Evolutionary conservation across 2,113 vertebrate species (phyloP), one percentile per base, ranked within the genome.

Genomic region (Octodon degus): DNA sequence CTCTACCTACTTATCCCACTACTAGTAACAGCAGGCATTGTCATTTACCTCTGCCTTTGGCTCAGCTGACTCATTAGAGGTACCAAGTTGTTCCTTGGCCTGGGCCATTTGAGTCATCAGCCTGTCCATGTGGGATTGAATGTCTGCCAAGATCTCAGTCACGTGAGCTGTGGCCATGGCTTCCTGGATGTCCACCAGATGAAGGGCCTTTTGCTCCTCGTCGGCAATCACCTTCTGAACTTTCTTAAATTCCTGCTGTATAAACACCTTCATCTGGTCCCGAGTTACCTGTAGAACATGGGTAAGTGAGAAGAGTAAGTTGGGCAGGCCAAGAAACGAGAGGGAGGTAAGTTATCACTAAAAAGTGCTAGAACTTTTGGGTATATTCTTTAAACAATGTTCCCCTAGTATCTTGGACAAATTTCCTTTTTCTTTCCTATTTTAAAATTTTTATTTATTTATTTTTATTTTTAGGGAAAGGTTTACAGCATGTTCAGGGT

Each of bases 41-140:
- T 94, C 76, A 76, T 93, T 96, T 98, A 98, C 97, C 94, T 98
- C 97, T 7, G 98, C 92, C 90, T 98, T 98, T 67, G 98, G 96
- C 93, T 98, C 97, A 97, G 98, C 98, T 14, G 98, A 97, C 79
- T 99, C 98, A 94, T 98, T 99, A 96, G 99, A 98, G 96, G 98
- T 98, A 90, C 98, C 98, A 63, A 97, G 98, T 97, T 99, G 98
- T 92, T 98, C 98, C 89, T 98, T 99, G 97, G 99, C 99, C 98
- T 98, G 98, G 95, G 98, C 98, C 99, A 99, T 99, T 95, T 99
- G 99, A 83, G 99, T 99, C 97, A 99, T 99, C 90, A 99, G 96
- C 34, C 98, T 98, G 97, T 98, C 98, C 2, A 99, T 98, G 88
- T 99, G 97, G 14, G 98, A 97, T 0, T 86, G 97, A 95, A 99